A percentile compares a stretch with the other conserved stretches of the same genome.
These are phyloP conservation scores for Micrasema longulum DNA, from an alignment of 1,140 invertebrate species.

Conservation along the genomic window DNA sequence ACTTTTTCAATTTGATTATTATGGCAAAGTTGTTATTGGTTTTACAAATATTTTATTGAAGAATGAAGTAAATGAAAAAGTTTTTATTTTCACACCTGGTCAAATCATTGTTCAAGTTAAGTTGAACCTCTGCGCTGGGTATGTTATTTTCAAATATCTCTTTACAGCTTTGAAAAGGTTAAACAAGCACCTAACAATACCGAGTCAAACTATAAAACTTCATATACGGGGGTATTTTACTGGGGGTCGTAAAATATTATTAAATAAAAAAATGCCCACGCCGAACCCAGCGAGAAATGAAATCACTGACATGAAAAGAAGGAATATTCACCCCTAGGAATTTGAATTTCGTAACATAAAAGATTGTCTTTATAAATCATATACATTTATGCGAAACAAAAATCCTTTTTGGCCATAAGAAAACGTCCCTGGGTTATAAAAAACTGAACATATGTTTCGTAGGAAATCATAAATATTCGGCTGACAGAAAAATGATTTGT, in stretches of 20 bases:
- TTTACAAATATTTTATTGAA: too few relatives aligned
- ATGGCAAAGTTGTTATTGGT: too few relatives aligned
- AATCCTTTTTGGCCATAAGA: conserved; percentile 31
- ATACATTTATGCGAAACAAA: conserved; percentile 41
- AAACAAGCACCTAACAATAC: conserved; percentile 14
- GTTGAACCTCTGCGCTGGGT: conserved; percentile 2
- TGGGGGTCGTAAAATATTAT: conserved; percentile 36
- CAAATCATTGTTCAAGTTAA: background rate
- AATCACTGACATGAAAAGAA: conserved; percentile 37
- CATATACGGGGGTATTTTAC: conserved; percentile 33
- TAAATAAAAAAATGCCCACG: conserved; percentile 33
- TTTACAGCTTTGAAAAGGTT: conserved; percentile 15
- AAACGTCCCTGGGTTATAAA: conserved; percentile 18
- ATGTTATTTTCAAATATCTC: conserved; percentile 1
- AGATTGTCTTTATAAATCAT: conserved; percentile 41
- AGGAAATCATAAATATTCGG: conserved; percentile 20
- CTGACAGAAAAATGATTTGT: conserved; percentile 31
- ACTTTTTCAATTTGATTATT: too few relatives aligned
- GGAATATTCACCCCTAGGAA: conserved; percentile 31
- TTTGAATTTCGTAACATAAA: conserved; percentile 39
- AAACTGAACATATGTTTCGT: conserved; percentile 32
- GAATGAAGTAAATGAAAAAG: background rate
- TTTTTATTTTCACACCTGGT: background rate
- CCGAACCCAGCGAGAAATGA: conserved; percentile 22
- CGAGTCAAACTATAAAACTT: conserved; percentile 35